Evolutionary conservation across 2,797 vertebrate genomes (phyloP).

Genomic region (Chaenodraco wilsoni): DNA sequence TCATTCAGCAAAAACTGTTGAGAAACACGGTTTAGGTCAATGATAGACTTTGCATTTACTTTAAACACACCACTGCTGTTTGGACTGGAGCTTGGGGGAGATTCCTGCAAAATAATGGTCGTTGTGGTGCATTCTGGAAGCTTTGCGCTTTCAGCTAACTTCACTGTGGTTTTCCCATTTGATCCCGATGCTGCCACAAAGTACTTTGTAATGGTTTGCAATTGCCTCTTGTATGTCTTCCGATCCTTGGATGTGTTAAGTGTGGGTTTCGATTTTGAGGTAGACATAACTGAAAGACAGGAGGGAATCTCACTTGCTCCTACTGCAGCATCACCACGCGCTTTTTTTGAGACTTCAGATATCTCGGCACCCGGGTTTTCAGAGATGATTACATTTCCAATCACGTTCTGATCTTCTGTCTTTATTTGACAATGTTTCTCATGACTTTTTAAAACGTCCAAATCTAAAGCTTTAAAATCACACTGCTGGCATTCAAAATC

Average conservation of each 20-base stretch:
- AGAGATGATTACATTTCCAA: constrained; percentile 75
- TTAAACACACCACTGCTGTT: constrained; percentile 88
- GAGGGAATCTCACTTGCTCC: constrained; percentile 66
- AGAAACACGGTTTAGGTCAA: constrained; percentile 83
- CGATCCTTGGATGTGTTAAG: constrained; percentile 80
- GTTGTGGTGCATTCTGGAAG: constrained; percentile 78
- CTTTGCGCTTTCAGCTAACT: constrained; percentile 74
- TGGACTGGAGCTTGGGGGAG: constrained; percentile 78
- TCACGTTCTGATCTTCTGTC: constrained; percentile 58
- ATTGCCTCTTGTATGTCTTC: constrained; percentile 79
- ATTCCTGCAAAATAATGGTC: constrained; percentile 82
- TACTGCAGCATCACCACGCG: constrained; percentile 72
- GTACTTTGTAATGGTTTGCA: constrained; percentile 82
- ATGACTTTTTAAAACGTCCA: constrained; percentile 82
- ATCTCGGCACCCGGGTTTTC: constrained; percentile 81
- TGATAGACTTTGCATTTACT: constrained; percentile 84
- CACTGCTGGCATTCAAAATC: constrained; percentile 85
- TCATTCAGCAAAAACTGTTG: constrained; percentile 75
- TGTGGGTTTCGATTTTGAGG: constrained; percentile 70
- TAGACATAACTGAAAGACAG: constrained; percentile 58
- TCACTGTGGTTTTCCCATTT: constrained; percentile 80
- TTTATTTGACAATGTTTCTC: constrained; percentile 84
- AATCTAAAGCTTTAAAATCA: constrained; percentile 85
- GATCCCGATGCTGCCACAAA: constrained; percentile 71
- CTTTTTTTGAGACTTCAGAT: constrained; percentile 77